A percentile compares a stretch with the other conserved stretches of the same genome.
phyloP scores from a whole-genome alignment of 1,140 invertebrate genomes.

The Ostrea denselamellosa region DNA sequence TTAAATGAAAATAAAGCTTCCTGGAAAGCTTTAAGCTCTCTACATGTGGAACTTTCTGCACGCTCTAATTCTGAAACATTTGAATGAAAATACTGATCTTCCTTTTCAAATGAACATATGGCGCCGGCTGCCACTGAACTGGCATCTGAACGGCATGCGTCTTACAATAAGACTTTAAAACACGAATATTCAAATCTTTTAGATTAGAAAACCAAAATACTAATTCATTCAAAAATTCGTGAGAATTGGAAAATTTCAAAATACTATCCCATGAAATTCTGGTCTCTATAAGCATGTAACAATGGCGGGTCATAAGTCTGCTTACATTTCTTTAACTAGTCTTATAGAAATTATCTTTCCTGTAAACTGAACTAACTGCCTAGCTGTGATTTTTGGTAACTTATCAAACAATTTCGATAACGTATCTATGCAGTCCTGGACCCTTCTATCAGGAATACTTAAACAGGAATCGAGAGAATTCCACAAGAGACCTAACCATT shows the following conservation, averaged over 20 bases:
- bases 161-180: background rate
- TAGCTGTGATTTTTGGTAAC: conserved; percentile 25
- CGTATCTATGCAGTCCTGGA: background rate
- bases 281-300: conserved; percentile 23
- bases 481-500: conserved; percentile 48
- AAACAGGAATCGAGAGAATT: background rate
- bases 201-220: background rate
- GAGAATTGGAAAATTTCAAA: background rate
- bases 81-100: conserved; percentile 8
- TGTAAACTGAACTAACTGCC: conserved; percentile 26
- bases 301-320: too few relatives aligned
- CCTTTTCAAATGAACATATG: background rate
- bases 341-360: conserved; percentile 41
- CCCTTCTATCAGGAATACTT: conserved; percentile 17
- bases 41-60: conserved; percentile 41
- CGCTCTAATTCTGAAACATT: conserved; percentile 15
- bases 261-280: conserved; percentile 40
- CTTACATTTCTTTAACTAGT: conserved; percentile 42
- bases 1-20: background rate
- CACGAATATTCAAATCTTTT: background rate
- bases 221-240: background rate
- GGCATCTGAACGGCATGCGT: conserved; percentile 7
- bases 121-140: conserved; percentile 36
- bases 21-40: conserved; percentile 39
- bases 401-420: too few relatives aligned